Evolutionary conservation across 1,140 invertebrate species (phyloP), one percentile per base, ranked within the genome.

Genomic region (Drosophila miranda): DNA sequence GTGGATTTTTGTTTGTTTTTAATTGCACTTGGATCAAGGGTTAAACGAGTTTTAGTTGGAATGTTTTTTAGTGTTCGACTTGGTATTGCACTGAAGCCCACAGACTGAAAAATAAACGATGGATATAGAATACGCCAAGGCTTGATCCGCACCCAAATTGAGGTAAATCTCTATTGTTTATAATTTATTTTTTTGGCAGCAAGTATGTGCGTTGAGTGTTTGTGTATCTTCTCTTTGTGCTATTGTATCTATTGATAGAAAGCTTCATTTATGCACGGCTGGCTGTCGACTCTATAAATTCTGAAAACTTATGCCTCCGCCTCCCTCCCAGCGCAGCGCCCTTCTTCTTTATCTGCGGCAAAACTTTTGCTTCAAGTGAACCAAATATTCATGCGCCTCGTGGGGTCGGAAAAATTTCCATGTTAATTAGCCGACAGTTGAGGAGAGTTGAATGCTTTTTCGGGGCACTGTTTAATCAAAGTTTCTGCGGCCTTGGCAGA

Each of bases 41-140:
- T 55, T 42, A 48, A 46, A n/a, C 49, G 11, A 43, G 30, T 45
- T 54, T 57, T 55, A 42, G 49, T 42, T 60, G 66, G 64, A 69
- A 69, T 50, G 61, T 46, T 69, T 51, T 69, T 50, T 14, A 52
- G 52, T 51, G 59, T 73, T 74, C 70, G 70, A 52, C 64, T 57
- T 63, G 48, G 50, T 79, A 79, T 79, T 79, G 70, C 75, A 79
- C 63, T 79, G 56, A 57, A 46, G 75, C 76, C 76, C 70, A 62
- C 57, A 62, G 41, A 55, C 70, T 73, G 69, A 51, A 73, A 54
- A 23, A 34, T 16, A 54, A 73, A 34, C 19, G 49, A 42, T 53
- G 41, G 28, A 16, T 13, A 61, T 34, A 46, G 8, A 13, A 21
- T 13, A 52, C 16, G 21, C 28, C 16, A n/a, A 52, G 14, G 28